Conservation (phyloP, 2,797 vertebrate species). For the Sebastes diploproa region DNA sequence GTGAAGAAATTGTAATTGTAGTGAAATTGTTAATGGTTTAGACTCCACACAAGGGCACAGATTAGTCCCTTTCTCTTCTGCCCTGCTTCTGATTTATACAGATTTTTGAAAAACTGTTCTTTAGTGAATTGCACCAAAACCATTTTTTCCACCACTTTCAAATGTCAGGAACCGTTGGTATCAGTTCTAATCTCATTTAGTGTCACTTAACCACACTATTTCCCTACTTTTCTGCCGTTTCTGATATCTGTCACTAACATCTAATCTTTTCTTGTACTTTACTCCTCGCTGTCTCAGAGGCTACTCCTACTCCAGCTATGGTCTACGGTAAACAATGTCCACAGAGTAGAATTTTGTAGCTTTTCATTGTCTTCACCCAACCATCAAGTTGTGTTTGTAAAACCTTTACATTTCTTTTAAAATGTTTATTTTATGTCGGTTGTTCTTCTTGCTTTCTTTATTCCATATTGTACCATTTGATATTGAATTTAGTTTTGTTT, state of each 20-base stretch:
- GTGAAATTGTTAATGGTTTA: not conserved
- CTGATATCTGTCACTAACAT: constrained; percentile 50
- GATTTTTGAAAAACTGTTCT: not conserved
- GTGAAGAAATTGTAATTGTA: too few relatives aligned
- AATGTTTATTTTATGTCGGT: not conserved
- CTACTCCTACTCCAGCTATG: constrained; percentile 93
- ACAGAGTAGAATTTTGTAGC: constrained; percentile 12
- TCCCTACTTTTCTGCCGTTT: constrained; percentile 30
- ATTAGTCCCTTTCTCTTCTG: not conserved
- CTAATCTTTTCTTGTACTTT: constrained; percentile 83
- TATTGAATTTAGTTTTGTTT: not conserved
- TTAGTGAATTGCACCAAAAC: not conserved
- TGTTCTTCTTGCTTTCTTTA: not conserved
- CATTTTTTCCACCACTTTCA: not conserved
- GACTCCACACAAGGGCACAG: not conserved
- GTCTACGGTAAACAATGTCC: constrained; percentile 91
- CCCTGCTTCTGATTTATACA: not conserved
- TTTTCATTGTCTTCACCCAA: not conserved
- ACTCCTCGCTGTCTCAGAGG: constrained; percentile 90
- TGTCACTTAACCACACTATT: not conserved
- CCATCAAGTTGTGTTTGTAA: not conserved
- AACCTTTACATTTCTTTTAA: not conserved
- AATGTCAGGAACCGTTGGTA: not conserved
- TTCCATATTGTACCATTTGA: not conserved
- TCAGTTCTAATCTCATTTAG: not conserved